Percentiles rank a stretch among this genome's conserved stretches.
phyloP scores from a whole-genome alignment of 1,140 invertebrate species.

The Tetranychus urticae region DNA sequence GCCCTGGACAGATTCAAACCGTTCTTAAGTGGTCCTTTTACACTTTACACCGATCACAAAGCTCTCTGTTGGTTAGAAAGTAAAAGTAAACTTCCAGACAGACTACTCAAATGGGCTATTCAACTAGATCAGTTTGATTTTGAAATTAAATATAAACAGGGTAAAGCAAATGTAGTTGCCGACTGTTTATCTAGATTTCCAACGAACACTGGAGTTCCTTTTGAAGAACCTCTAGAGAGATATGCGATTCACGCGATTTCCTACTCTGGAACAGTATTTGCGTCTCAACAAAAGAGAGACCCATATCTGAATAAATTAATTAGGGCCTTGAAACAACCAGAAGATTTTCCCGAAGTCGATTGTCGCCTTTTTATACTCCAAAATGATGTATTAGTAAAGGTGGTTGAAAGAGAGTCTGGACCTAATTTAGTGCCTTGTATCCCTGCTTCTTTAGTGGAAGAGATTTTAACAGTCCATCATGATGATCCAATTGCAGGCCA shows the following conservation, averaged over 20 bases:
- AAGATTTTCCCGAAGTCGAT: neutral
- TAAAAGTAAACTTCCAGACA: no score
- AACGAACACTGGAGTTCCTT: neutral
- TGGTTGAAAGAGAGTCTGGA: neutral
- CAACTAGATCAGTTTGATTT: conserved; percentile 7
- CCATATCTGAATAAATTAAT: neutral
- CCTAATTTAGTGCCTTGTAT: neutral
- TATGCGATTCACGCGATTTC: neutral
- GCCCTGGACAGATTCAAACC: no score
- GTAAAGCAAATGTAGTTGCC: neutral
- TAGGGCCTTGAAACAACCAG: neutral
- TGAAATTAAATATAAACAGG: neutral
- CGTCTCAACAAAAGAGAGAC: neutral
- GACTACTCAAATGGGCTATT: no score
- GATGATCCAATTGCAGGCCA: conserved; percentile 10
- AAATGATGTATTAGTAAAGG: neutral
- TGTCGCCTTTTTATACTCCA: neutral
- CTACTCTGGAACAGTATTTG: neutral
- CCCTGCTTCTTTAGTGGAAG: neutral
- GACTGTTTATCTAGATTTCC: neutral
- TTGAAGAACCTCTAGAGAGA: neutral
- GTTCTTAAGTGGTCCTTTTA: no score
- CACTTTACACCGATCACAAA: no score
- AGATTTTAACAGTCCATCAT: conserved; percentile 7
- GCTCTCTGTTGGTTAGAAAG: no score